phyloP scores from a whole-genome alignment of 2,888 invertebrate genomes.

The Perizoma flavofasciatum region DNA sequence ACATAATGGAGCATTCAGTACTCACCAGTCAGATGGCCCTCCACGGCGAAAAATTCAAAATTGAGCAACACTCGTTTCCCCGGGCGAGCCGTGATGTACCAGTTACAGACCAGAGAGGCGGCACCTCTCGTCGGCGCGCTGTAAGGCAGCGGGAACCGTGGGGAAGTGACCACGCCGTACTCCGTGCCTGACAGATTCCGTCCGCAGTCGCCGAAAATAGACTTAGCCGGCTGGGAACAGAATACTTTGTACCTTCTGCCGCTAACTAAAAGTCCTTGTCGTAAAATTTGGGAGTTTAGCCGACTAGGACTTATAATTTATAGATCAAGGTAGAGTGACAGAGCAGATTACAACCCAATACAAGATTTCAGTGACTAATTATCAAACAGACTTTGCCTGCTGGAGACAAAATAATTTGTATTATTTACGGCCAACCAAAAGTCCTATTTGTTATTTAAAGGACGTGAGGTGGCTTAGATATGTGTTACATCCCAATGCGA shows the following conservation, averaged over 20 bases:
- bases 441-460: no score
- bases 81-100: conserved; percentile 95
- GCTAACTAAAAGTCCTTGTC: no score
- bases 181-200: conserved; percentile 94
- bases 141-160: conserved; percentile 96
- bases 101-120: conserved; percentile 96
- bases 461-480: no score
- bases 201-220: conserved; percentile 96
- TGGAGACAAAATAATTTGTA: no score
- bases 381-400: no score
- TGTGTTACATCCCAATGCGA: no score
- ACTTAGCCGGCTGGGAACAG: conserved; percentile 86
- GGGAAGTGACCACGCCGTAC: conserved; percentile 93
- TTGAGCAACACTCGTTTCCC: conserved; percentile 95
- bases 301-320: no score
- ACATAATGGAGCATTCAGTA: conserved; percentile 11
- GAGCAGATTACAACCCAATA: no score
- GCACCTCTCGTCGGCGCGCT: conserved; percentile 90
- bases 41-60: conserved; percentile 96
- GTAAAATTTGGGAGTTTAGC: no score
- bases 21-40: conserved; percentile 94
- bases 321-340: no score
- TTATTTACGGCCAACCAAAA: no score
- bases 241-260: not conserved
- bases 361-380: no score